These are phyloP conservation scores for Hiodon tergisus DNA, from an alignment of 2,113 vertebrate species.

Conservation along the genomic window DNA sequence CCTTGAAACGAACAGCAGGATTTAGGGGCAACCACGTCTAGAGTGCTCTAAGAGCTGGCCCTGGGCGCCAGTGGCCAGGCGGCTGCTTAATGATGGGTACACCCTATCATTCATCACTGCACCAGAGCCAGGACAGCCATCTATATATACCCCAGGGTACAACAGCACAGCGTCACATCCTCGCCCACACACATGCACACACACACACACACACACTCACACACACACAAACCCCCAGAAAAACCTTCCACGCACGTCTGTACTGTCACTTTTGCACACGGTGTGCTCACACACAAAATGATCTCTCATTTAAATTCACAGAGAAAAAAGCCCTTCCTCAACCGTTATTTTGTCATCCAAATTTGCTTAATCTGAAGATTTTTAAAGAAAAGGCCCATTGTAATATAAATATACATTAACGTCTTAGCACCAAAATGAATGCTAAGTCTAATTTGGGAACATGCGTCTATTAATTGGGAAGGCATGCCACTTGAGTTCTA, in stretches of 20 bases:
- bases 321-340: neutral
- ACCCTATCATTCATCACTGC: conserved; percentile 60
- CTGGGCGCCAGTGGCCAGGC: conserved; percentile 63
- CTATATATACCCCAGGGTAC: conserved; percentile 13
- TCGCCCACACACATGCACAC: conserved; percentile 13
- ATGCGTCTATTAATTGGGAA: no score
- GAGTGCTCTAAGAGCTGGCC: conserved; percentile 62
- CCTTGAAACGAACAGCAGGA: conserved; percentile 66
- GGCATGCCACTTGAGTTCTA: no score
- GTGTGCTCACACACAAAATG: neutral
- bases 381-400: neutral
- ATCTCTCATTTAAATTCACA: neutral
- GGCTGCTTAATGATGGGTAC: conserved; percentile 67
- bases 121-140: conserved; percentile 54
- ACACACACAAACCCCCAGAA: neutral
- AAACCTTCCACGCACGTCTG: conserved; percentile 3
- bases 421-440: no score
- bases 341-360: neutral
- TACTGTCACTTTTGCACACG: neutral
- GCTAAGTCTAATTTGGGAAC: no score
- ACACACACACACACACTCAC: conserved; percentile 30
- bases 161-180: neutral
- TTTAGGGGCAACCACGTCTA: conserved; percentile 50
- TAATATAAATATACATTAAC: neutral
- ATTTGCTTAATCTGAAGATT: neutral